A percentile compares a stretch with the other conserved stretches of the same genome.
phyloP scores from a whole-genome alignment of 2,888 invertebrate genomes.

The Parochlus steinenii region DNA sequence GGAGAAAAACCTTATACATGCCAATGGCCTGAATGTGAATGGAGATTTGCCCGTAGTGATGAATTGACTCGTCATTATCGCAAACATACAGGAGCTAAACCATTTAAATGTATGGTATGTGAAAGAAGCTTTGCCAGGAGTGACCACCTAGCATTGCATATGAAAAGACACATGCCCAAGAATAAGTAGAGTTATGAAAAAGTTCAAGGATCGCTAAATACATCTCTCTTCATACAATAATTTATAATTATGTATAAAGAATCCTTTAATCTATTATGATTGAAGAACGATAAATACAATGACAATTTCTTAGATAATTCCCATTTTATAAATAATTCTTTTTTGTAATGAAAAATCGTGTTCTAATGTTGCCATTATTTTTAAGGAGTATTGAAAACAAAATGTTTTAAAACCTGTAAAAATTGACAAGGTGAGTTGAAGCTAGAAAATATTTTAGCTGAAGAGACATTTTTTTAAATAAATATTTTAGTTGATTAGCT shows the following conservation, averaged over 20 bases:
- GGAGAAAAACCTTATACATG: conserved; percentile 97
- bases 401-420: no score
- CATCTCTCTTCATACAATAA: background rate
- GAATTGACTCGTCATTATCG: conserved; percentile 92
- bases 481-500: no score
- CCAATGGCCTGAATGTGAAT: conserved; percentile 95
- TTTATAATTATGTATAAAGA: background rate
- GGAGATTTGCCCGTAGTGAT: conserved; percentile 92
- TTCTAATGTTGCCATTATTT: conserved; percentile 11
- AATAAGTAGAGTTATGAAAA: conserved; percentile 22
- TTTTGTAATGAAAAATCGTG: conserved; percentile 6
- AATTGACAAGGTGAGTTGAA: no score
- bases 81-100: conserved; percentile 93
- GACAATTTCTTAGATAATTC: no score
- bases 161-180: conserved; percentile 93
- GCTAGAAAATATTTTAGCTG: no score
- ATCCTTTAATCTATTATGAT: no score
- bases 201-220: background rate
- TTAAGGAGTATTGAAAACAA: no score
- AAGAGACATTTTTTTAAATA: no score
- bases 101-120: conserved; percentile 90
- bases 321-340: background rate
- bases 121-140: conserved; percentile 89
- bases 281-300: no score
- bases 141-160: conserved; percentile 89